Conservation (phyloP, 2,113 vertebrate species). For the Xyliphius kryptos region DNA sequence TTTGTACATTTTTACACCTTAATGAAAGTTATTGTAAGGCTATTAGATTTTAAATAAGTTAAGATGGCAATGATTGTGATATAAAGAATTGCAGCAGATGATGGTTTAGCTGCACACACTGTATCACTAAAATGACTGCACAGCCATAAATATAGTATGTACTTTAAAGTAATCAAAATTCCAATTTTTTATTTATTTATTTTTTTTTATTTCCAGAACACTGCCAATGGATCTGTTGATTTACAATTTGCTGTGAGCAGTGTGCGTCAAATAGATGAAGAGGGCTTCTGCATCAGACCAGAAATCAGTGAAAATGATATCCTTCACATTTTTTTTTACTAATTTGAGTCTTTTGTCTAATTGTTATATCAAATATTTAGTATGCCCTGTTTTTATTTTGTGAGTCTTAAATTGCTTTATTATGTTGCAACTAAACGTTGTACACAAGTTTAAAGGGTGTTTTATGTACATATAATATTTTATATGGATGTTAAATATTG, state of each 20-base stretch:
- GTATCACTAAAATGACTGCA: too few species aligned
- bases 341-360: too few species aligned
- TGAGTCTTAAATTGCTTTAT: background rate
- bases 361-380: background rate
- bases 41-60: too few species aligned
- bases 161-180: background rate
- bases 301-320: slow-evolving; percentile 88
- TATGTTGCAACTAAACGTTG: background rate
- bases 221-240: slow-evolving; percentile 60
- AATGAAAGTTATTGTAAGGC: too few species aligned
- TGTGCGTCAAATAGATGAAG: slow-evolving; percentile 87
- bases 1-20: too few species aligned
- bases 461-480: too few species aligned
- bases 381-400: background rate
- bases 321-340: slow-evolving; percentile 55
- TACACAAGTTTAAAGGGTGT: too few species aligned
- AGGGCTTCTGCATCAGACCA: slow-evolving; percentile 94
- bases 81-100: too few species aligned
- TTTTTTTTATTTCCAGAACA: slow-evolving; percentile 52
- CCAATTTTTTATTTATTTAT: background rate
- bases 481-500: too few species aligned
- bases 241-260: slow-evolving; percentile 68
- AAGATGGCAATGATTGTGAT: too few species aligned
- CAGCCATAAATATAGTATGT: too few species aligned
- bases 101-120: too few species aligned